Conservation (phyloP, 2,888 invertebrate genomes). For the Lithophane leautieri region DNA sequence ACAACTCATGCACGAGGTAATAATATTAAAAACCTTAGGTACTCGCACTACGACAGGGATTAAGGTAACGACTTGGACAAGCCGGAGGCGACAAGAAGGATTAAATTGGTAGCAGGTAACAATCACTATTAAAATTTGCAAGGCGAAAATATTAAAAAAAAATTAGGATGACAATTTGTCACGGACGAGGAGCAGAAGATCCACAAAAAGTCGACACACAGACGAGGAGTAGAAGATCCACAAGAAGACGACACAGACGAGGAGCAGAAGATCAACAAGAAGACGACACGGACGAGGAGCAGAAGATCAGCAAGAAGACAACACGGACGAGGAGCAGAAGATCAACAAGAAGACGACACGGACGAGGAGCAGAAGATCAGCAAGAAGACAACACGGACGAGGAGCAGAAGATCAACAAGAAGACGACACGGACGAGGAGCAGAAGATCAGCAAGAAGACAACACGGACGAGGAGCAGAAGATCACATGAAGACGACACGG, state of each 20-base stretch:
- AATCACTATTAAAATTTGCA: slow-evolving; percentile 23
- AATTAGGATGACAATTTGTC: slow-evolving; percentile 31
- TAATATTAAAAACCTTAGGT: background rate
- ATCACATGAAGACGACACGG: slow-evolving; percentile 19
- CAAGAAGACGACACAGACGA: slow-evolving; percentile 39
- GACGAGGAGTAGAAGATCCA: slow-evolving; percentile 29
- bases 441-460: slow-evolving; percentile 25
- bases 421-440: slow-evolving; percentile 39
- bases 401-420: slow-evolving; percentile 25
- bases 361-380: background rate
- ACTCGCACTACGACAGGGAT: background rate
- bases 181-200: slow-evolving; percentile 34
- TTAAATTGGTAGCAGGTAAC: slow-evolving; percentile 35
- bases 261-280: slow-evolving; percentile 26
- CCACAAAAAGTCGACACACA: slow-evolving; percentile 23
- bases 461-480: slow-evolving; percentile 32
- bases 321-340: slow-evolving; percentile 36
- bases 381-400: slow-evolving; percentile 34
- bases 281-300: slow-evolving; percentile 46
- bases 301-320: slow-evolving; percentile 13
- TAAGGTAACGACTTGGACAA: background rate
- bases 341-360: slow-evolving; percentile 27
- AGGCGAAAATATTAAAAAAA: slow-evolving; percentile 38
- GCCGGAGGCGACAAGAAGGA: background rate
- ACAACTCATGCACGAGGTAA: background rate